These are phyloP conservation scores for Lophura swinhoii DNA, from an alignment of 2,797 vertebrate genomes.

Conservation along the genomic window DNA sequence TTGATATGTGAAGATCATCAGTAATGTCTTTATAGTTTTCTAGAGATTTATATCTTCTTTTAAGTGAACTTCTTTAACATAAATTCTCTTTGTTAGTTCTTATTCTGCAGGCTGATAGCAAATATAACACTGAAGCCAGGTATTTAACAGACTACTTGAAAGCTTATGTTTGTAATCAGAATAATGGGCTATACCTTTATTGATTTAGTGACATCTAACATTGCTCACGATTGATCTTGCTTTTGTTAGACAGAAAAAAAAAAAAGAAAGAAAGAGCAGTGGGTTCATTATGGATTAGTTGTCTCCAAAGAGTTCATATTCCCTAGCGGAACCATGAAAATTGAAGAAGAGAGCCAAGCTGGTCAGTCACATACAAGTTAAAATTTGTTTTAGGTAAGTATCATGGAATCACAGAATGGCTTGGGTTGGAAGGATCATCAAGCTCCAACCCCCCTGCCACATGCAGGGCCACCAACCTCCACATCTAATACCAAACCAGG, in stretches of 20 bases:
- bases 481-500: too few species aligned
- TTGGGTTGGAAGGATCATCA: too few species aligned
- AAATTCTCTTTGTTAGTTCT: neutral
- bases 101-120: neutral
- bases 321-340: neutral
- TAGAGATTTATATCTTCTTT: constrained; percentile 27
- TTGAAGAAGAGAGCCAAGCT: neutral
- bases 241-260: neutral
- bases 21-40: constrained; percentile 19
- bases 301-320: neutral
- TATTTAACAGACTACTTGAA: neutral
- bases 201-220: neutral
- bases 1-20: constrained; percentile 4
- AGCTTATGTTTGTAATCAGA: neutral
- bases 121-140: neutral
- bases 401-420: too few species aligned
- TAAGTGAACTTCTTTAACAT: neutral
- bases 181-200: neutral
- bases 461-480: too few species aligned
- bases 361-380: neutral
- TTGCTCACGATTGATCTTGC: constrained; percentile 15
- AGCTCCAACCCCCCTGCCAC: too few species aligned
- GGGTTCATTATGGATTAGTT: neutral
- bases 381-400: neutral
- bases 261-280: neutral